Base-by-base conservation (phyloP, 2,113 vertebrate genomes). In the Aldabrachelys gigantea region DNA sequence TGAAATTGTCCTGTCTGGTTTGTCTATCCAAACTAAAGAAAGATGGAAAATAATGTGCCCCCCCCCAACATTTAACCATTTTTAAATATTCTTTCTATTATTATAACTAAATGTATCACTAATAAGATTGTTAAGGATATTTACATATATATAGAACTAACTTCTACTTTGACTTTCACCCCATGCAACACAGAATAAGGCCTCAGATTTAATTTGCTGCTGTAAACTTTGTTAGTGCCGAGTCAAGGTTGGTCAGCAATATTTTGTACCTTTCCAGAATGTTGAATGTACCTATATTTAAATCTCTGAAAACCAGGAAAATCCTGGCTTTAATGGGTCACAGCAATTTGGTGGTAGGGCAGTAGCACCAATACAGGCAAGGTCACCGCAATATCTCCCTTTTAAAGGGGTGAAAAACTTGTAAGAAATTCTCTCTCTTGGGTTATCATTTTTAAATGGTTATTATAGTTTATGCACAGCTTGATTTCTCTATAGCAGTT, bases 381-480 rank as follows among this genome's bases (percentile, higher is more conserved):
- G 35, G 16, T 44, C 84, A 95, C 93, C 76, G 53, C 88, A 89
- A 84, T 81, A 29, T 94, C 95, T 95, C 94, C 94, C 89, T 95
- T 82, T 93, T 54, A 25, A 88, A 90, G 78, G 83, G 88, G 86
- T 2, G 44, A 95, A 95, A 85, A 47, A 14, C 44, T 54, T 94
- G 94, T 93, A 96, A 96, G 93, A 25, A 76, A 25, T 38, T 41
- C 10, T 85, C 85, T 89, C 91, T 84, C 78, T 50, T 76, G 94
- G 96, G 91, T 94, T 97, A 93, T 72, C 75, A 93, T 91, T 94
- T 86, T 62, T 14, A 86, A 94, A 93, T 96, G 93, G 91, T 97
- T 97, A 93, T 92, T 89, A 94, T 93, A 91, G 94, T 95, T 96
- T 97, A 83, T 93, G 93, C 97, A 95, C 97, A 96, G 89, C 22